Base-by-base conservation (phyloP, 1,140 invertebrate genomes). In the Trinorchestia longiramus region DNA sequence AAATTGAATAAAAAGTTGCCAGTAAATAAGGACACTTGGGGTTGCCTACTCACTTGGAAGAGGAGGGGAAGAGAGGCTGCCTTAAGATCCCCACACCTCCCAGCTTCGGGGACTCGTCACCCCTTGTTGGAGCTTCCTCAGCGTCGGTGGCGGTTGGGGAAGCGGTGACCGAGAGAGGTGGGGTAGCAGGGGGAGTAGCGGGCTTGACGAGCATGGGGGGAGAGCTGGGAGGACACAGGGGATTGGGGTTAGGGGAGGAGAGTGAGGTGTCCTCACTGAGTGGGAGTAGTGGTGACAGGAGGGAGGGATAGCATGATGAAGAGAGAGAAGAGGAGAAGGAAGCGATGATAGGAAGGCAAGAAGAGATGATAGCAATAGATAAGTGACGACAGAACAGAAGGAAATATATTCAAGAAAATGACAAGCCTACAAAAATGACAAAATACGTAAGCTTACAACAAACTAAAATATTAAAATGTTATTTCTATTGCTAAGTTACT, bases 111-210 rank as follows among this genome's bases (percentile, higher is more conserved):
- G 97, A 95, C 96, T 97, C 97, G 97, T 95, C 97, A 97, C 44
- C 97, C 97, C 96, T 97, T 97, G 96, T 97, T 95, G 96, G 97
- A 97, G 96, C 97, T 11, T 77, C 42, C 45, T 36, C 90, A 88
- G 94, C 41, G 95, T 95, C 15, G 94, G 47, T 43, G 95, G 36
- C 53, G 44, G 95, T 43, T 57, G 95, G 43, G 53, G 77, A 36
- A 3, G 88, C 41, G 88, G 19, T 41, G 88, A 41, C 88, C 0
- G 88, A 91, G 88, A 91, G 88, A 28, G 95, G 45, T 23, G 43
- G 40, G 41, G 95, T 57, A 53, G 96, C 90, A 57, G 95, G 42
- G 45, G 77, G 47, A 95, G 95, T 90, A 41, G 88, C 88, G 19
- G 88, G 88, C 43, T 91, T 91, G 6, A 91, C 41, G 87, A 88